phyloP scores from a whole-genome alignment of 1,140 invertebrate genomes.

The Metaphire vulgaris region DNA sequence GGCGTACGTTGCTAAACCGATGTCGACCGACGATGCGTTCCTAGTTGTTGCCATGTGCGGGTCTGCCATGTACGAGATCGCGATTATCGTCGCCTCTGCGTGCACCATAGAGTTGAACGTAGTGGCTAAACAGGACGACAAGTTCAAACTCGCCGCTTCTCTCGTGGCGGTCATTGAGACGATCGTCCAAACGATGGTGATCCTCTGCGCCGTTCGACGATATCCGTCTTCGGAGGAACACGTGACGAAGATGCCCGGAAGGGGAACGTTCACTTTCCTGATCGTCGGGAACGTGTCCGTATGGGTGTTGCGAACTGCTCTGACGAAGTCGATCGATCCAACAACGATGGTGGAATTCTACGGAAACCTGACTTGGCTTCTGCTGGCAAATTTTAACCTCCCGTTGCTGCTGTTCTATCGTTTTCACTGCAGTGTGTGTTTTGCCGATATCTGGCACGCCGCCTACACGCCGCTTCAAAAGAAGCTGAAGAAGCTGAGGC shows the following conservation, averaged over 20 bases:
- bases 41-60: conserved; percentile 6
- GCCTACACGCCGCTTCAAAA: conserved; percentile 2
- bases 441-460: conserved; percentile 15
- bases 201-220: conserved; percentile 1
- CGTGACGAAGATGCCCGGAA: conserved; percentile 11
- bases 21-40: conserved; percentile 6
- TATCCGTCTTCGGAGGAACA: conserved; percentile 8
- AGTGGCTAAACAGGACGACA: neutral
- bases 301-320: conserved; percentile 11
- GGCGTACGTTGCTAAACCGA: conserved; percentile 17
- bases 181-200: conserved; percentile 7
- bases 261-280: conserved; percentile 15
- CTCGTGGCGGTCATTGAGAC: conserved; percentile 10
- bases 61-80: conserved; percentile 10
- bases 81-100: neutral
- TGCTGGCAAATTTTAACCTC: conserved; percentile 12
- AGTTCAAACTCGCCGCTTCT: neutral
- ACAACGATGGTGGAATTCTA: conserved; percentile 5
- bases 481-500: neutral
- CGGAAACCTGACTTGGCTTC: conserved; percentile 8
- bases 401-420: conserved; percentile 15
- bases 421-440: conserved; percentile 21
- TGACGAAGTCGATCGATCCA: neutral
- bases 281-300: conserved; percentile 20
- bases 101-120: neutral